Conservation (phyloP, 2,888 invertebrate genomes). For the Eulithis prunata region DNA sequence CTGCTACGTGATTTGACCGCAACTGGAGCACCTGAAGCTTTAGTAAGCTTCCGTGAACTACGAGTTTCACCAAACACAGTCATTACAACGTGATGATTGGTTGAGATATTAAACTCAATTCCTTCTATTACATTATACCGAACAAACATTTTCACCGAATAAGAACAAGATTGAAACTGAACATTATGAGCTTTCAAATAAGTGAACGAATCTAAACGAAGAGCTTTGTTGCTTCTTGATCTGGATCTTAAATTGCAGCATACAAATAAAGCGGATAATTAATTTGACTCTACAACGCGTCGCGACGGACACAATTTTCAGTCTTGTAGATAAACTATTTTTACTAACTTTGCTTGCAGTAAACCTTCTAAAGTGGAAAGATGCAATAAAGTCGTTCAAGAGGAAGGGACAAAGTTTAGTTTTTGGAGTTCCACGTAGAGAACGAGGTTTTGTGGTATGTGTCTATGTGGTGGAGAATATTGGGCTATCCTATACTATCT, state of each 20-base stretch:
- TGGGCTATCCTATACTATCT: no score
- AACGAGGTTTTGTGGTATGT: conserved; percentile 1
- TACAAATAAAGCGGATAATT: conserved; percentile 5
- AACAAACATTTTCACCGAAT: background rate
- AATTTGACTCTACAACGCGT: background rate
- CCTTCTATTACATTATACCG: background rate
- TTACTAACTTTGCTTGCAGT: conserved; percentile 7
- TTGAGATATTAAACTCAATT: background rate
- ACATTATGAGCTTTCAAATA: background rate
- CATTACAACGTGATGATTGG: conserved; percentile 8
- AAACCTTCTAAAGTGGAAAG: conserved; percentile 5
- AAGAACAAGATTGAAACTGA: background rate
- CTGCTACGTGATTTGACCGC: conserved; percentile 23
- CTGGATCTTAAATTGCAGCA: background rate
- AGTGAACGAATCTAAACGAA: background rate
- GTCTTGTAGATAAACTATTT: conserved; percentile 8
- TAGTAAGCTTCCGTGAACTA: conserved; percentile 4
- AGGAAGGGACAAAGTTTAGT: conserved; percentile 8
- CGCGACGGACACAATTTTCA: conserved; percentile 6
- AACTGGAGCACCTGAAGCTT: conserved; percentile 17
- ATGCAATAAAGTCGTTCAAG: conserved; percentile 13
- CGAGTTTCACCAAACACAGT: background rate
- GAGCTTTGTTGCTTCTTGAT: background rate
- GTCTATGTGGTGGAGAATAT: background rate
- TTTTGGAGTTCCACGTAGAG: conserved; percentile 2